phyloP scores from a whole-genome alignment of 2,113 vertebrate genomes.

The Psittacula cyanocephala region DNA sequence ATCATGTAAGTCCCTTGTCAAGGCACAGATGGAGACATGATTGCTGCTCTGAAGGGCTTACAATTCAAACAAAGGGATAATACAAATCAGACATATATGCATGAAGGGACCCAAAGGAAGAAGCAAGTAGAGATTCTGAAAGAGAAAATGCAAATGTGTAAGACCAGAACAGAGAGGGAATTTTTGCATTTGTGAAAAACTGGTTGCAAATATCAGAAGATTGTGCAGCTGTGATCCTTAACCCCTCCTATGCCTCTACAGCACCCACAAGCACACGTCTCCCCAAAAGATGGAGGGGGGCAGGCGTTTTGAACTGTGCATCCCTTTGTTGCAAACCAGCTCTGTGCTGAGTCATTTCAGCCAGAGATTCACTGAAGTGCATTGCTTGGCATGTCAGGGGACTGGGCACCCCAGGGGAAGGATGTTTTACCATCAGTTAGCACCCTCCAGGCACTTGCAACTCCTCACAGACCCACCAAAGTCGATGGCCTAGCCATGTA shows the following conservation, averaged over 20 bases:
- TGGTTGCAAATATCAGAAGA: background rate
- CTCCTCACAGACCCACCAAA: background rate
- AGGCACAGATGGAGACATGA: conserved; percentile 4
- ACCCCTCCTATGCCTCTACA: background rate
- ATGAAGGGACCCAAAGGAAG: background rate
- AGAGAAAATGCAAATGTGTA: background rate
- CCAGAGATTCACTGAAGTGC: background rate
- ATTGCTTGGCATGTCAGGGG: background rate
- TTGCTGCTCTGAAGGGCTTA: background rate
- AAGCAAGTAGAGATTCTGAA: background rate
- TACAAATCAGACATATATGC: conserved; percentile 2
- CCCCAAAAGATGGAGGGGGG: background rate
- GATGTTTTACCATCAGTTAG: background rate
- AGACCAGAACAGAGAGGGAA: background rate
- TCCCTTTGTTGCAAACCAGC: accelerated
- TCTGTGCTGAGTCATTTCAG: background rate
- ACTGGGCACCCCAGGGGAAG: background rate
- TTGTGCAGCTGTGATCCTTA: background rate
- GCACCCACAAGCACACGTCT: accelerated
- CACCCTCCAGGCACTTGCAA: background rate
- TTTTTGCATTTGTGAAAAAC: background rate
- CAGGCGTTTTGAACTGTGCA: background rate
- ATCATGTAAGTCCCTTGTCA: background rate
- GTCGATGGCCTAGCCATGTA: accelerated
- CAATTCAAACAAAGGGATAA: conserved; percentile 5